Evolutionary conservation across 2,113 vertebrate genomes (phyloP), one percentile per base, ranked within the genome.

Genomic region (Lamprotornis superbus): DNA sequence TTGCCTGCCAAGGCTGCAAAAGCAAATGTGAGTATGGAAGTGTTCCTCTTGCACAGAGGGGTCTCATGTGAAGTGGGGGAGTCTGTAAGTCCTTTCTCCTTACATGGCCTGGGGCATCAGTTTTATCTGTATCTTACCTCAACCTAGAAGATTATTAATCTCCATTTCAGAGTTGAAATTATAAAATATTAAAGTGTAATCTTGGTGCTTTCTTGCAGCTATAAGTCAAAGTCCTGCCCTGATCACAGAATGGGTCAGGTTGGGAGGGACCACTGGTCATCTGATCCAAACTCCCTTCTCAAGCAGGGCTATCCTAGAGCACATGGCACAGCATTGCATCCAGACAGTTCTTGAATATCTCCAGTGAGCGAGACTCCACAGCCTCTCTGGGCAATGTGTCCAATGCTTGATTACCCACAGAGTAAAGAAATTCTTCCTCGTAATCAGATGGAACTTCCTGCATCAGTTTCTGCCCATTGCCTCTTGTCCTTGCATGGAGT

Each of bases 51-150:
- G 37, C 3, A 9, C 53, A 56, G 53, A 35, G 17, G 11, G 15
- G 19, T 76, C 40, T 56, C 11, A 12, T 0, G 0, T 28, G 47
- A 53, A 53, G 7, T 0, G 0, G 20, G 8, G 30, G 30, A 35
- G 49, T 31, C 37, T 90, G 19, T 60, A 25, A 27, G 7, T 35
- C 37, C 23, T 60, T 83, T 80, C 80, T 86, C 11, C 49, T 82
- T 75, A 23, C 30, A 50, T 93, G 46, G 17, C 28, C 42, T 77
- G 19, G 15, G 60, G n/a, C 63, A 37, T 67, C 35, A 57, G 31
- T 49, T 56, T 64, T 69, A 37, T 60, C n/a, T 50, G 30, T 71
- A 52, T 87, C 24, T 82, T 87, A 52, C 16, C 9, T 84, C 55
- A 92, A 3, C 27, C 31, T 44, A 69, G 46, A 10, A 16, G 15